A percentile compares a stretch with the other conserved stretches of the same genome.
phyloP scores from a whole-genome alignment of 2,888 invertebrate genomes.

The Lithophane leautieri region DNA sequence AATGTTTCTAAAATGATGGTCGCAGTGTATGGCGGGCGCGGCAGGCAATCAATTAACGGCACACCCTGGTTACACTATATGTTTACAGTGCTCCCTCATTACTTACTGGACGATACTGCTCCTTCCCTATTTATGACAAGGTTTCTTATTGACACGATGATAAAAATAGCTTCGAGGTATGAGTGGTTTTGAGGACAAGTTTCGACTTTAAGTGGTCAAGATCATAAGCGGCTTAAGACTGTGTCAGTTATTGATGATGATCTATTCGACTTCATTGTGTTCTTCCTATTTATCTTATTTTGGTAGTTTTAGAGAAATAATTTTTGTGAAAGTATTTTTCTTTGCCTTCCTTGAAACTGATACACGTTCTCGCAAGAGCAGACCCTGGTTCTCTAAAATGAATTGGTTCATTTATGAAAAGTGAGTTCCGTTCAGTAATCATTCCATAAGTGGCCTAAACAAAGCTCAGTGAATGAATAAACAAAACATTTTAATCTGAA shows the following conservation, averaged over 20 bases:
- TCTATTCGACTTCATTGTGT: neutral
- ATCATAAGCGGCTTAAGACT: neutral
- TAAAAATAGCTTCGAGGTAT: constrained; percentile 57
- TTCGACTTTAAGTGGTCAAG: neutral
- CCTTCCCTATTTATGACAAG: constrained; percentile 75
- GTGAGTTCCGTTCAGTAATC: neutral
- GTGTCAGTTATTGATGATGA: neutral
- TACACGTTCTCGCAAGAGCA: neutral
- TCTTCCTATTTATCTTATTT: neutral
- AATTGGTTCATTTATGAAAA: neutral
- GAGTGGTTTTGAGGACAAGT: constrained; percentile 9
- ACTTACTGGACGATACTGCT: constrained; percentile 83
- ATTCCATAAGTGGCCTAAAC: neutral
- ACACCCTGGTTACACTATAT: constrained; percentile 84
- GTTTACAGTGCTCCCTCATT: constrained; percentile 86
- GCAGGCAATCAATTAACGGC: constrained; percentile 86
- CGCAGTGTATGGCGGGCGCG: constrained; percentile 78
- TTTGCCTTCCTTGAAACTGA: neutral
- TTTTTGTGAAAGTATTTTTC: neutral
- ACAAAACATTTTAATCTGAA: constrained; percentile 10
- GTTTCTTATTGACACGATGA: constrained; percentile 71
- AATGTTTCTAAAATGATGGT: constrained; percentile 67
- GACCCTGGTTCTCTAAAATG: neutral
- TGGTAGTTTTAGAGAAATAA: neutral
- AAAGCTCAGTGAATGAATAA: neutral